Evolutionary conservation across 1,140 invertebrate genomes (phyloP), one percentile per base, ranked within the genome.

Genomic region (Aethina tumida): DNA sequence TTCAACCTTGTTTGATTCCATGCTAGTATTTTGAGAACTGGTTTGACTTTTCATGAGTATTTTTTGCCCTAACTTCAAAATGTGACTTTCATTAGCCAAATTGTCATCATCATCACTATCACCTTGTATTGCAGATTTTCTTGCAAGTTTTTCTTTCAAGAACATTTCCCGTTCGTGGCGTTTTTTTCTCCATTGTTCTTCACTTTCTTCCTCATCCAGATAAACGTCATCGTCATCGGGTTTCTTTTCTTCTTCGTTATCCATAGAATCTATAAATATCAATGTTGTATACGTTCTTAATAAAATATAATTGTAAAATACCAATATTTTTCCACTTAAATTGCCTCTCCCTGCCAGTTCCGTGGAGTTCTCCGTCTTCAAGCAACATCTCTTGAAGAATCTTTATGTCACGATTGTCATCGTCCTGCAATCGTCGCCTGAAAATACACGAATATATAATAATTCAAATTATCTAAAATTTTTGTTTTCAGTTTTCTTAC

Each of bases 291-390:
- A 28, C 5, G 10, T 5, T 7, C 10, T 17, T 31, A n/a, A n/a
- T n/a, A n/a, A n/a, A n/a, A n/a, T n/a, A n/a, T n/a, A n/a, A n/a
- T n/a, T n/a, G n/a, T n/a, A n/a, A n/a, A n/a, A n/a, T 66, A 84
- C 80, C 78, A 43, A 77, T 68, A 66, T 86, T 81, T 55, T 70
- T 81, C 86, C 86, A 92, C 48, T 71, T 71, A 56, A 91, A 92
- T 48, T 81, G 79, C 30, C 85, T 68, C 45, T 82, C 73, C 8
- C 88, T 66, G 14, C 77, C 77, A 7, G 64, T 67, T 8, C 76
- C 81, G 52, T 88, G 79, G 25, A 93, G 65, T 58, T 93, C 89
- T 0, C 87, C 89, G 59, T 92, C 86, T 55, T 89, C 85, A 9
- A 93, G 72, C 27, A 88, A 69, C 49, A 87, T 61, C 53, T 92